Percentiles rank a stretch among this genome's conserved stretches.
Conservation (phyloP, 2,113 vertebrate species). For the Chaetura pelagica region DNA sequence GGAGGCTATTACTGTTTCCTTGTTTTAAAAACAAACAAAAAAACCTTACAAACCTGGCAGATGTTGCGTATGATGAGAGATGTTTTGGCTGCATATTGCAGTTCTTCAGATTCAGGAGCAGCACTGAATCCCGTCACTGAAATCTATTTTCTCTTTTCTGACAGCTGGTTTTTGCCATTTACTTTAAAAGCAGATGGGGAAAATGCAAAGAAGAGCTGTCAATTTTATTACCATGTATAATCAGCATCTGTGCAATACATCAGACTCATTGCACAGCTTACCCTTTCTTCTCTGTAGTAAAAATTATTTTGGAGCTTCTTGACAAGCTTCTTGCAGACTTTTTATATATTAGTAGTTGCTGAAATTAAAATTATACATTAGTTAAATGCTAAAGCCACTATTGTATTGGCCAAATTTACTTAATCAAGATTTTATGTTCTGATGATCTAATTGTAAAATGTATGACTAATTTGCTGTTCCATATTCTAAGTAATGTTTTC, state of each 20-base stretch:
- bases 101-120: conserved; percentile 55
- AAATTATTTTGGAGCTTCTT: conserved; percentile 50
- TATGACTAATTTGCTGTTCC: not conserved
- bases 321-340: not conserved
- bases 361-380: conserved; percentile 1
- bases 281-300: conserved; percentile 43
- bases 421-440: not conserved
- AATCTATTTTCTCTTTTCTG: conserved; percentile 61
- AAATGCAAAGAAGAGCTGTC: conserved; percentile 74
- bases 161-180: conserved; percentile 80
- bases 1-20: not conserved
- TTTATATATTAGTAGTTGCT: not conserved
- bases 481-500: not conserved
- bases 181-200: conserved; percentile 76
- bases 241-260: conserved; percentile 73
- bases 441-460: not conserved
- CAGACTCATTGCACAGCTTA: conserved; percentile 51
- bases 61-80: conserved; percentile 17
- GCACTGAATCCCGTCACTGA: conserved; percentile 17
- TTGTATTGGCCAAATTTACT: not conserved
- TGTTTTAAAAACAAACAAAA: conserved; percentile 39
- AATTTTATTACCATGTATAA: conserved; percentile 77
- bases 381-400: not conserved
- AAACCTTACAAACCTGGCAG: not conserved
- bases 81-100: not conserved